Evolutionary conservation across 2,797 vertebrate species (phyloP).

Genomic region (Crypturellus tataupa): DNA sequence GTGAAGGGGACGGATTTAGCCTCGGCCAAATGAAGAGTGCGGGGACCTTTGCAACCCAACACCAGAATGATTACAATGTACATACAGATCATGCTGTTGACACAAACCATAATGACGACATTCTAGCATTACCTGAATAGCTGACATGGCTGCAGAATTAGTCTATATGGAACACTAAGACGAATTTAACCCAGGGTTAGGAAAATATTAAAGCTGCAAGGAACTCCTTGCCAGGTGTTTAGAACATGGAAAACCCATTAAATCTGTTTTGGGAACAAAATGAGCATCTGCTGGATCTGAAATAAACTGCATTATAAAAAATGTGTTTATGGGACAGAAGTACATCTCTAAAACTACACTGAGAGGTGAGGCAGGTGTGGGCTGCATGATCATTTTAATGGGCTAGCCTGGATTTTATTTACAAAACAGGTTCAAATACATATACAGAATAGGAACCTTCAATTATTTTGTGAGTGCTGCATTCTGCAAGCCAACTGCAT

Average conservation of each 20-base stretch:
- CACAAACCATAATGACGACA: conserved; percentile 68
- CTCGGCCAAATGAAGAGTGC: conserved; percentile 75
- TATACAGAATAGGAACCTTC: neutral
- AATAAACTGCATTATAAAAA: neutral
- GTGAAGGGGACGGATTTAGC: conserved; percentile 82
- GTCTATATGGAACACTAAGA: neutral
- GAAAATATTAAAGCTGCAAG: conserved; percentile 60
- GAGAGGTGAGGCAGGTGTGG: conserved; percentile 4
- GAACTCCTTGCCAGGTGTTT: conserved; percentile 55
- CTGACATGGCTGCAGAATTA: conserved; percentile 67
- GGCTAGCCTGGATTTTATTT: neutral
- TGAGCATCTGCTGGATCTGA: conserved; percentile 39
- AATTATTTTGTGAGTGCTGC: neutral
- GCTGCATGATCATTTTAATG: neutral
- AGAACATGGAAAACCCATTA: conserved; percentile 56
- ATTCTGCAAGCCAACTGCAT: neutral
- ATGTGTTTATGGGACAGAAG: neutral
- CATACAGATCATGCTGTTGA: conserved; percentile 63
- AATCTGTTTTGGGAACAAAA: conserved; percentile 62
- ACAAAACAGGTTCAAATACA: neutral
- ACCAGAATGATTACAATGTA: conserved; percentile 77
- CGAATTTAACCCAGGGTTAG: conserved; percentile 46
- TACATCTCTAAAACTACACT: neutral
- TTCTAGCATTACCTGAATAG: conserved; percentile 69
- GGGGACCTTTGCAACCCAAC: conserved; percentile 78